Conservation (phyloP, 2,797 vertebrate genomes). For the Meda fulgida region DNA sequence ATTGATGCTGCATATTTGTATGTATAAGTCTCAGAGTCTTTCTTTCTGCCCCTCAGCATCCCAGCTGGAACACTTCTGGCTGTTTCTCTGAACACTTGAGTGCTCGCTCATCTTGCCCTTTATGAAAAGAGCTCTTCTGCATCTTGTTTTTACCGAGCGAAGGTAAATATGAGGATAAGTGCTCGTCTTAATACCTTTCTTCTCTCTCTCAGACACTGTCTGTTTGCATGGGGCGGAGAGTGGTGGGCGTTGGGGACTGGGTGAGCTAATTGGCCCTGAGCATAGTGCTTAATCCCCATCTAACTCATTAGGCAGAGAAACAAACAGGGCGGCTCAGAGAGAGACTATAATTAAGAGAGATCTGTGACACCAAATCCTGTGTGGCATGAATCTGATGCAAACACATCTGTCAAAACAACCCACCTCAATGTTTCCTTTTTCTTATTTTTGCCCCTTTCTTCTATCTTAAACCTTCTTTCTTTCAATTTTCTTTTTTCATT, state of each 20-base stretch:
- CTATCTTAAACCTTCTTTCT: background rate
- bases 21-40: background rate
- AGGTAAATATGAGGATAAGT: constrained; percentile 23
- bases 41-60: constrained; percentile 5
- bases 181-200: constrained; percentile 18
- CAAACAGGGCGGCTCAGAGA: constrained; percentile 59
- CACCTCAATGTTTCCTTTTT: background rate
- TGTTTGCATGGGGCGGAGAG: constrained; percentile 39
- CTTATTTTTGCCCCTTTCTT: background rate
- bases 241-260: constrained; percentile 43
- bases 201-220: constrained; percentile 14
- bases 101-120: constrained; percentile 15
- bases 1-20: background rate
- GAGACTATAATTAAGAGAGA: constrained; percentile 65
- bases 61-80: constrained; percentile 24
- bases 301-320: constrained; percentile 65
- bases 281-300: constrained; percentile 63
- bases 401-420: constrained; percentile 53
- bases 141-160: background rate
- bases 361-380: constrained; percentile 59
- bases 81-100: constrained; percentile 12
- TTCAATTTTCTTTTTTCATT: background rate
- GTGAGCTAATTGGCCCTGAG: constrained; percentile 60
- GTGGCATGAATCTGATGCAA: constrained; percentile 47
- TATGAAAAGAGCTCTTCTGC: constrained; percentile 20